These are phyloP conservation scores for Caenorhabditis panamensis DNA, from an alignment of 2,888 invertebrate genomes.

Conservation along the genomic window DNA sequence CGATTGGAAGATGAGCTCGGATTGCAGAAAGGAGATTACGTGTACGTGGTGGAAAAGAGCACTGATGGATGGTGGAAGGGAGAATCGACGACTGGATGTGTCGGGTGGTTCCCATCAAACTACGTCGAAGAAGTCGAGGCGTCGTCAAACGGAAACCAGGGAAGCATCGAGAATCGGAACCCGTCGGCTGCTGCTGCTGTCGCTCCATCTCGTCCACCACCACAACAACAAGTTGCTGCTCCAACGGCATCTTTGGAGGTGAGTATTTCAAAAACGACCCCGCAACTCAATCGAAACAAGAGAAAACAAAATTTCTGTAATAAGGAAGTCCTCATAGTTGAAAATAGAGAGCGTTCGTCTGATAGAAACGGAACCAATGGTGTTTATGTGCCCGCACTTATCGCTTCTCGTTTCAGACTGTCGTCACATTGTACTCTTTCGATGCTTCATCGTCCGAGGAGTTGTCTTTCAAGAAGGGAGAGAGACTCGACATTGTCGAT, in stretches of 20 bases:
- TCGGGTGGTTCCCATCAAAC: constrained; percentile 98
- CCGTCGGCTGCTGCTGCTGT: constrained; percentile 34
- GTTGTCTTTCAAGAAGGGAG: constrained; percentile 82
- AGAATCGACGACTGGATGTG: constrained; percentile 82
- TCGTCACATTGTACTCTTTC: constrained; percentile 79
- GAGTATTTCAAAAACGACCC: no score
- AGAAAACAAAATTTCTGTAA: no score
- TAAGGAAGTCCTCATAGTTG: no score
- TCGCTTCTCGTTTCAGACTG: constrained; percentile 56
- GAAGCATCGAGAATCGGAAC: constrained; percentile 57
- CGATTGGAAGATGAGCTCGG: constrained; percentile 96
- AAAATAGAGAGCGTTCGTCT: no score
- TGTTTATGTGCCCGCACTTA: no score
- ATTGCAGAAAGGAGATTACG: constrained; percentile 93
- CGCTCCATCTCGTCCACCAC: constrained; percentile 21
- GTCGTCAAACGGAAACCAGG: constrained; percentile 61
- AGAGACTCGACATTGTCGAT: constrained; percentile 95
- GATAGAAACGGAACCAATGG: no score
- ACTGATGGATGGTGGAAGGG: constrained; percentile 99
- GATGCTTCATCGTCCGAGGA: constrained; percentile 86
- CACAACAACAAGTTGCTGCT: constrained; percentile 16
- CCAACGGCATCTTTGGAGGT: constrained; percentile 41
- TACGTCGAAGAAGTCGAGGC: constrained; percentile 86
- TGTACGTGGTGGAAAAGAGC: constrained; percentile 96
- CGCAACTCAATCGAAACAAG: no score